Conservation (phyloP, 1,140 invertebrate species). For the Pseudomyrmex dendroicus region DNA sequence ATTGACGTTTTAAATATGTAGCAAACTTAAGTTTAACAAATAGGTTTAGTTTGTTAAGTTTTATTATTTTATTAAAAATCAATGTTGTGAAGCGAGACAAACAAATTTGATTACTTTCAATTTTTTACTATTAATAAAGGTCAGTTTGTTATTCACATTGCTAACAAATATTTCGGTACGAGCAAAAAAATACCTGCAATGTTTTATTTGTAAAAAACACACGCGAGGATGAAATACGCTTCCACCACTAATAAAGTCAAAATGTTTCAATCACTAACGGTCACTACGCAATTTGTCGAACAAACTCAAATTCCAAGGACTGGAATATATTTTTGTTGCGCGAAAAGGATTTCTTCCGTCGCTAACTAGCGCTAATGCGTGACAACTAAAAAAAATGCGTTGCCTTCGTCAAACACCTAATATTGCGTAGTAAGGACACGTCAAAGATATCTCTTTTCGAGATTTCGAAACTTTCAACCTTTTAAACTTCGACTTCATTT, state of each 20-base stretch:
- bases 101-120: not conserved
- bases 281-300: not conserved
- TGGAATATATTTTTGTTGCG: slow-evolving; percentile 24
- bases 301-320: slow-evolving; percentile 4
- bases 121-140: not conserved
- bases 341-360: slow-evolving; percentile 10
- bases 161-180: not conserved
- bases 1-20: no score
- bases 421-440: not conserved
- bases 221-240: not conserved
- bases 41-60: no score
- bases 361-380: slow-evolving; percentile 35
- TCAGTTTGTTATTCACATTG: not conserved
- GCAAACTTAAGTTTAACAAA: no score
- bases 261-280: not conserved
- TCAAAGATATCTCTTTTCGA: not conserved
- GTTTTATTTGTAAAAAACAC: not conserved
- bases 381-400: slow-evolving; percentile 30
- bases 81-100: no score
- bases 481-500: not conserved
- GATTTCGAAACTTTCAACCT: not conserved
- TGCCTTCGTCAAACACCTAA: slow-evolving; percentile 22
- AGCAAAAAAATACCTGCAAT: not conserved
- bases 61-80: no score
- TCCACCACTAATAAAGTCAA: not conserved